These are phyloP conservation scores for Lacerta agilis DNA, from an alignment of 2,797 vertebrate genomes.

Conservation along the genomic window DNA sequence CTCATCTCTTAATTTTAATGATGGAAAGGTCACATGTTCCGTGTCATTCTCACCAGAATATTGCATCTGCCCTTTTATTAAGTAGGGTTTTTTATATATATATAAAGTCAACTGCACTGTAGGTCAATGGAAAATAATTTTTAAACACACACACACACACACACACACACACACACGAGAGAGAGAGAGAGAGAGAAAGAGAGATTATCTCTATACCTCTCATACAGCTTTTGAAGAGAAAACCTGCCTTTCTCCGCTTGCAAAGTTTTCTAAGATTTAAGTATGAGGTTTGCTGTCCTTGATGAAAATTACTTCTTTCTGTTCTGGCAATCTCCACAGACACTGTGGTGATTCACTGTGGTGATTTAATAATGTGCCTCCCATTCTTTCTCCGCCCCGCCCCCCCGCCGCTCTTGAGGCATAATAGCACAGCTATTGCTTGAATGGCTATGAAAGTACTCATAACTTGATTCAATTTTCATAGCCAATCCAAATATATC, in stretches of 20 bases:
- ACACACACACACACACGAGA: too few relatives aligned
- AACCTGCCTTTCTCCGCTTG: slow-evolving; percentile 3
- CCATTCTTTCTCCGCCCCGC: too few relatives aligned
- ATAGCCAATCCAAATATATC: slow-evolving; percentile 57
- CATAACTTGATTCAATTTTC: slow-evolving; percentile 39
- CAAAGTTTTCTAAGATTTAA: neutral
- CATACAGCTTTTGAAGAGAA: neutral
- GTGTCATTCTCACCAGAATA: neutral
- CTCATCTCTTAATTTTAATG: neutral
- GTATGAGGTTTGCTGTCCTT: neutral
- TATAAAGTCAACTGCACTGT: neutral
- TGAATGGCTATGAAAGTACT: slow-evolving; percentile 12
- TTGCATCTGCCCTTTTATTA: accelerated
- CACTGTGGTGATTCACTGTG: neutral
- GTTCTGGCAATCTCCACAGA: neutral
- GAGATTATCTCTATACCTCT: neutral
- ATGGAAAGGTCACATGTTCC: neutral
- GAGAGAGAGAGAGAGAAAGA: too few relatives aligned
- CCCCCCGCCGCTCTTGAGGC: neutral
- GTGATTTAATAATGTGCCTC: slow-evolving; percentile 9
- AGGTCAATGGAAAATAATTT: slow-evolving; percentile 3
- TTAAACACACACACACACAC: too few relatives aligned
- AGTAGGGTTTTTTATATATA: neutral
- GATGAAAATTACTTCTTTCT: neutral
- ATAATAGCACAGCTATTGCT: slow-evolving; percentile 25